These are phyloP conservation scores for Chrysemys picta DNA, from an alignment of 2,113 vertebrate genomes.

Conservation along the genomic window DNA sequence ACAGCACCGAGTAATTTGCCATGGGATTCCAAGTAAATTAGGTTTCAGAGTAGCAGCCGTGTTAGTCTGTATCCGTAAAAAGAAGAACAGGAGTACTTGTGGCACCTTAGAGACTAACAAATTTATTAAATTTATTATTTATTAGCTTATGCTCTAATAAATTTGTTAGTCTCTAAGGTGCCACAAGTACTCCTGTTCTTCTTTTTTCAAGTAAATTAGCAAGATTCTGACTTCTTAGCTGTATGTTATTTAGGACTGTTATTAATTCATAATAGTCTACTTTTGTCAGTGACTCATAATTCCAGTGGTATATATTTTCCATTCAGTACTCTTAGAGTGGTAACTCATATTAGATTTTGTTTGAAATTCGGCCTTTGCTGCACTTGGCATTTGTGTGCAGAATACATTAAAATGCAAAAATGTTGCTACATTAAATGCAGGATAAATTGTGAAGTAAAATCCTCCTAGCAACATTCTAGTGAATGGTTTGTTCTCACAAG, in stretches of 20 bases:
- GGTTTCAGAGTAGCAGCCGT: no score
- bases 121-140: no score
- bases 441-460: not conserved
- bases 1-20: not conserved
- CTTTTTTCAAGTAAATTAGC: not conserved
- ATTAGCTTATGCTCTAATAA: no score
- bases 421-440: not conserved
- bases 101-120: no score
- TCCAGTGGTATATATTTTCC: not conserved
- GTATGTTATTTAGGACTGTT: not conserved
- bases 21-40: not conserved
- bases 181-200: no score
- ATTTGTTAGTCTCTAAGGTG: no score
- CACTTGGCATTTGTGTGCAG: not conserved
- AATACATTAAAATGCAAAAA: not conserved
- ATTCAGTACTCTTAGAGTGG: not conserved
- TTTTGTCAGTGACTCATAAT: not conserved
- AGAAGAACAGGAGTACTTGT: no score
- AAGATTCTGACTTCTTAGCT: not conserved
- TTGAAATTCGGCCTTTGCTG: not conserved
- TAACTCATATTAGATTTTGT: not conserved
- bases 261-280: not conserved
- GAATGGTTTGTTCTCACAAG: not conserved
- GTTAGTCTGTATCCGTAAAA: no score
- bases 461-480: not conserved